Evolutionary conservation across 2,888 invertebrate genomes (phyloP).

Genomic region (Ichneumon xanthorius): DNA sequence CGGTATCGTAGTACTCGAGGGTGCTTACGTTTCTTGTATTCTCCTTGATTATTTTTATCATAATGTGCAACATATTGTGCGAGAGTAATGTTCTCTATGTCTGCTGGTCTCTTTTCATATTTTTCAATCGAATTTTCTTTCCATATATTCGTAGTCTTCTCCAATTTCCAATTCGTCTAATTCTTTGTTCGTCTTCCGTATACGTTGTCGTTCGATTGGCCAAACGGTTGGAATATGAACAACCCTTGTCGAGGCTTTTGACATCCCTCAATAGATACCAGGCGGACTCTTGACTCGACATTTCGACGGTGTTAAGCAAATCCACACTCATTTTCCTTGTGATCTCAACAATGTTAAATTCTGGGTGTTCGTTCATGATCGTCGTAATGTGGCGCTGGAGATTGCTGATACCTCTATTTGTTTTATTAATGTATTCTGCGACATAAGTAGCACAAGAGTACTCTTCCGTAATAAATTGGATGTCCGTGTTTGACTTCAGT

Average conservation of each 20-base stretch:
- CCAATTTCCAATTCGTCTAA: slow-evolving; percentile 65
- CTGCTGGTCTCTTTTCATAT: slow-evolving; percentile 81
- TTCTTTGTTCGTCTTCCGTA: slow-evolving; percentile 77
- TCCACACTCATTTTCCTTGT: slow-evolving; percentile 73
- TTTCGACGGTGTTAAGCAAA: slow-evolving; percentile 69
- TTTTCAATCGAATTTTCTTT: slow-evolving; percentile 82
- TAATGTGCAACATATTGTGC: slow-evolving; percentile 71
- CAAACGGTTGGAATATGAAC: slow-evolving; percentile 71
- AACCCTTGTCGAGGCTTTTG: slow-evolving; percentile 73
- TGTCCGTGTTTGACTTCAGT: slow-evolving; percentile 68
- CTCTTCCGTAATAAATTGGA: slow-evolving; percentile 69
- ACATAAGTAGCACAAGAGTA: slow-evolving; percentile 69
- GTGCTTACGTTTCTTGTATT: slow-evolving; percentile 25
- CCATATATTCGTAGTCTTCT: slow-evolving; percentile 76
- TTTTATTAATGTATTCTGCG: slow-evolving; percentile 67
- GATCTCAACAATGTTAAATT: slow-evolving; percentile 74
- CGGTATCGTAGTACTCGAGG: slow-evolving; percentile 78
- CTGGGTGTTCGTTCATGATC: slow-evolving; percentile 74
- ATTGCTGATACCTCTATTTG: slow-evolving; percentile 66
- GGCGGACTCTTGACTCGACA: slow-evolving; percentile 82
- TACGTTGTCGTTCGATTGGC: slow-evolving; percentile 80
- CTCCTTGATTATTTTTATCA: not conserved
- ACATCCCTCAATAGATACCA: slow-evolving; percentile 84
- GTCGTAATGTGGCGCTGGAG: slow-evolving; percentile 61
- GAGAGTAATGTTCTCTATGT: slow-evolving; percentile 71